phyloP scores from a whole-genome alignment of 2,113 vertebrate genomes.

The Bettongia penicillata region DNA sequence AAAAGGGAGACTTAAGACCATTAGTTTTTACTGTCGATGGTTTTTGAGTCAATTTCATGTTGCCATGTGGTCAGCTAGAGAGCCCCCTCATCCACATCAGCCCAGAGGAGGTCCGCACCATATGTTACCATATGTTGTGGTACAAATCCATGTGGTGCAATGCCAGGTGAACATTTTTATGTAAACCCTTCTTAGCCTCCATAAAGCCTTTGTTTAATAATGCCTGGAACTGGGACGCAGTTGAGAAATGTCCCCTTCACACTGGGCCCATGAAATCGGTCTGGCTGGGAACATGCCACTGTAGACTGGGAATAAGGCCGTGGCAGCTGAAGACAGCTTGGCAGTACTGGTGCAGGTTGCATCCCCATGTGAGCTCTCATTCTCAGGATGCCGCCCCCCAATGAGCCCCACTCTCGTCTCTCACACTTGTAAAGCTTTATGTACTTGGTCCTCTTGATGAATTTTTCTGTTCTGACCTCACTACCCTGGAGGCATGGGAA shows the following conservation, averaged over 20 bases:
- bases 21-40: conserved; percentile 39
- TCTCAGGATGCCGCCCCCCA: not conserved
- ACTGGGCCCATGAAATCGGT: not conserved
- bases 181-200: not conserved
- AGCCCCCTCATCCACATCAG: conserved; percentile 17
- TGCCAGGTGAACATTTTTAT: not conserved
- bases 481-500: conserved; percentile 28
- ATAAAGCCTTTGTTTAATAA: not conserved
- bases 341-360: not conserved
- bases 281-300: not conserved
- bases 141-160: not conserved
- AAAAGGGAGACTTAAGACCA: conserved; percentile 9
- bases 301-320: not conserved
- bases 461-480: not conserved
- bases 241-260: not conserved
- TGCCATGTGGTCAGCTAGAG: conserved; percentile 8
- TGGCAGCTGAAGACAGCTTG: not conserved
- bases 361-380: not conserved
- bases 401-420: conserved; percentile 11
- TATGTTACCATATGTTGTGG: not conserved
- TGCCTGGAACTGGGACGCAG: not conserved
- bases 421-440: conserved; percentile 26
- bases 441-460: not conserved
- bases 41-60: not conserved
- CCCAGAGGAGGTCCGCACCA: not conserved